Conservation (phyloP, 2,888 invertebrate genomes). For the Trachelus tabidus region DNA sequence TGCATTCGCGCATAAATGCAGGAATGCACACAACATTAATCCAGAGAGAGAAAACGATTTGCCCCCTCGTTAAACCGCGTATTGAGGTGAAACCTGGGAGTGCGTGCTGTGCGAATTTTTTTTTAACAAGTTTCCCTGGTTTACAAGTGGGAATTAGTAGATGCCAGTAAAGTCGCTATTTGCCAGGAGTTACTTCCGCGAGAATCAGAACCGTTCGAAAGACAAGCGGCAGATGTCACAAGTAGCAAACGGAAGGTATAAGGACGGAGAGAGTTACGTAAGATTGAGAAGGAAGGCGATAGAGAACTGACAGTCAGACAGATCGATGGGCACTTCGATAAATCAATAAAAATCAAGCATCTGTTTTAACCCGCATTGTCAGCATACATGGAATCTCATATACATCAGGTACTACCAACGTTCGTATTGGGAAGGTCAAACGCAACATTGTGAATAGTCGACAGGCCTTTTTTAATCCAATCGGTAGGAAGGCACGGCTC, state of each 20-base stretch:
- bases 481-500: constrained; percentile 12
- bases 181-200: background rate
- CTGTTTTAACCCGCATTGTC: constrained; percentile 3
- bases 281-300: background rate
- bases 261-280: background rate
- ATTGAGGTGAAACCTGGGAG: background rate
- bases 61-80: background rate
- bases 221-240: background rate
- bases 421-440: background rate
- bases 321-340: background rate
- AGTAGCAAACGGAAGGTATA: background rate
- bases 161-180: background rate
- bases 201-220: background rate
- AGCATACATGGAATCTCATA: background rate
- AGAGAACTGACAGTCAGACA: background rate
- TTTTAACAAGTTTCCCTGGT: background rate
- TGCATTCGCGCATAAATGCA: background rate
- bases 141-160: background rate
- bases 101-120: background rate
- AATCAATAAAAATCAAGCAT: background rate
- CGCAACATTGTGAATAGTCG: background rate
- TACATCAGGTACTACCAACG: background rate
- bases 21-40: background rate
- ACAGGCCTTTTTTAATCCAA: background rate
- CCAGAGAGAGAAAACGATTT: background rate